These are phyloP conservation scores for Cosmia pyralina DNA, from an alignment of 2,888 invertebrate species.

Conservation along the genomic window DNA sequence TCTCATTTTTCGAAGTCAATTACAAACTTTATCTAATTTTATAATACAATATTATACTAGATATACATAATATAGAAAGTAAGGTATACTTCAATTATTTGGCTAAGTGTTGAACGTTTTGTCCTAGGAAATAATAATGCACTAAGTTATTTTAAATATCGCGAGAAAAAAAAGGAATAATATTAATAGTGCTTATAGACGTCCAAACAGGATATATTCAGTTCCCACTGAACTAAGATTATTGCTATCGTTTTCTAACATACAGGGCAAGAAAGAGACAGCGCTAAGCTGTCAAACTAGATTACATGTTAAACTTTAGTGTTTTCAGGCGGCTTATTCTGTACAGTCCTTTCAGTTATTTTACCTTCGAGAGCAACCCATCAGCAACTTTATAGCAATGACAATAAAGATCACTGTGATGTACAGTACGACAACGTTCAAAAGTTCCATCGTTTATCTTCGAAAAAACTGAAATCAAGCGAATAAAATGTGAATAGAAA, in stretches of 20 bases:
- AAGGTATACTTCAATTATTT: conserved; percentile 60
- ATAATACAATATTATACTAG: conserved; percentile 47
- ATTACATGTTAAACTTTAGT: neutral
- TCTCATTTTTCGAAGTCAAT: conserved; percentile 15
- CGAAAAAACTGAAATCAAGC: too few relatives aligned
- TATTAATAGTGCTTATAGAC: conserved; percentile 1
- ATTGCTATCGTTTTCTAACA: conserved; percentile 20
- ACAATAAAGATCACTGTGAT: too few relatives aligned
- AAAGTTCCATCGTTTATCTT: too few relatives aligned
- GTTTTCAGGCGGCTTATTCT: too few relatives aligned
- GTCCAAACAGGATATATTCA: neutral
- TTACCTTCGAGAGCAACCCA: too few relatives aligned
- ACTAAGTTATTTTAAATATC: conserved; percentile 38
- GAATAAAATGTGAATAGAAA: too few relatives aligned
- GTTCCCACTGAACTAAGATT: neutral
- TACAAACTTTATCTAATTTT: conserved; percentile 53
- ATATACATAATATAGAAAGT: conserved; percentile 55
- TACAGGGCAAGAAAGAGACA: neutral
- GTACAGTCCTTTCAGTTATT: too few relatives aligned
- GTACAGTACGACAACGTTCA: too few relatives aligned
- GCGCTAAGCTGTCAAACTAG: conserved; percentile 3
- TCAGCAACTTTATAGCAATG: too few relatives aligned
- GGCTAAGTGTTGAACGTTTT: conserved; percentile 52
- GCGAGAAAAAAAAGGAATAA: neutral
- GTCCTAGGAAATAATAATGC: conserved; percentile 41